Percentiles rank a stretch among this genome's conserved stretches.
Evolutionary conservation across 2,797 vertebrate species (phyloP).

Genomic region (Smutsia gigantea): DNA sequence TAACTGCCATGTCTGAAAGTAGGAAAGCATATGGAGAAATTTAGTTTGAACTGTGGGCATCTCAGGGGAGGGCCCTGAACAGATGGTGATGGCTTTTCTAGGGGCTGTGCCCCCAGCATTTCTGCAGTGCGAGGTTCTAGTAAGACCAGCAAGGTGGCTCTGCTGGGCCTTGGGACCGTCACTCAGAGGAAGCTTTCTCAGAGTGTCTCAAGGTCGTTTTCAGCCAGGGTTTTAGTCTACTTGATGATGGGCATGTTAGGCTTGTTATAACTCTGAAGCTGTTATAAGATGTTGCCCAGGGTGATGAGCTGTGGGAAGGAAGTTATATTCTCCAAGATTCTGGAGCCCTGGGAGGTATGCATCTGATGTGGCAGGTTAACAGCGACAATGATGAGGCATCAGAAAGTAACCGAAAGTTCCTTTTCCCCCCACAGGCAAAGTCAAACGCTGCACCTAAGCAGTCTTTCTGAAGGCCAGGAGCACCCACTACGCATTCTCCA

Average conservation of each 20-base stretch:
- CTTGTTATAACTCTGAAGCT: slow-evolving; percentile 15
- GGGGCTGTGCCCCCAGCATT: neutral
- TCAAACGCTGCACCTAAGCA: neutral
- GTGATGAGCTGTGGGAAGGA: neutral
- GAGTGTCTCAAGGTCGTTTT: neutral
- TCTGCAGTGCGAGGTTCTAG: neutral
- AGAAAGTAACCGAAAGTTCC: slow-evolving; percentile 15
- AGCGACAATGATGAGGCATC: neutral
- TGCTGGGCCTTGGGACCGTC: neutral
- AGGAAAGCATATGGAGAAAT: neutral
- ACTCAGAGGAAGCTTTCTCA: neutral
- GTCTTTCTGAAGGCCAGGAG: neutral
- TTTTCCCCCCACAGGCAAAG: neutral
- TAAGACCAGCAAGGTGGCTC: neutral
- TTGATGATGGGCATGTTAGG: neutral
- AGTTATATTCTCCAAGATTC: neutral
- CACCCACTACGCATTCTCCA: neutral
- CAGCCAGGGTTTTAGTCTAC: neutral
- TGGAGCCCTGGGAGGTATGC: neutral
- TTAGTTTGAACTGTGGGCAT: neutral
- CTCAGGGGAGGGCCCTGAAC: slow-evolving; percentile 4
- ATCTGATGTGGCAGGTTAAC: neutral
- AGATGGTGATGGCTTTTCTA: neutral
- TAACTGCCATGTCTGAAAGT: neutral
- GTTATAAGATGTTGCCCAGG: neutral